These are phyloP conservation scores for western clawed frog (Xenopus tropicalis) DNA, from an alignment of 2,113 vertebrate species.

Conservation along the genomic window DNA sequence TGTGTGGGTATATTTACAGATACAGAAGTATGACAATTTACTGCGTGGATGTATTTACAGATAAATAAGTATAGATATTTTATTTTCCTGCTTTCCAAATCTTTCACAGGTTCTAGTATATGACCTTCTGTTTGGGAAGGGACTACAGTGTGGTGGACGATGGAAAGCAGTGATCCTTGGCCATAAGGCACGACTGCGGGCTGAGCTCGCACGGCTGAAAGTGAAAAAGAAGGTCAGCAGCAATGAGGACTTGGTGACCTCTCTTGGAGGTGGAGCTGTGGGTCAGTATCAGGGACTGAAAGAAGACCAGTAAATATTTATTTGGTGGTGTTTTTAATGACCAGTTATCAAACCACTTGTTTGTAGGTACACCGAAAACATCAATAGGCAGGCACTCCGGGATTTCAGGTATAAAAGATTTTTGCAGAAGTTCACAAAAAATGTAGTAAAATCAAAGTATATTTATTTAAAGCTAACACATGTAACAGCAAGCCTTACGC, in stretches of 20 bases:
- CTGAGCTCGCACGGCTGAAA: slow-evolving; percentile 85
- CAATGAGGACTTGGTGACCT: slow-evolving; percentile 79
- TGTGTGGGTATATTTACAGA: too few relatives aligned
- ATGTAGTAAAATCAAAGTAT: too few relatives aligned
- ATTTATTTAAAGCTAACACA: too few relatives aligned
- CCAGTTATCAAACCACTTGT: background rate
- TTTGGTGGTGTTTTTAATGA: background rate
- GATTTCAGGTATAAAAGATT: too few relatives aligned
- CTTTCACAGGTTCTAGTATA: slow-evolving; percentile 78
- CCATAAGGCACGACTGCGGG: slow-evolving; percentile 76
- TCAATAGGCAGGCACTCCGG: too few relatives aligned
- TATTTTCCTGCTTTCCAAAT: background rate
- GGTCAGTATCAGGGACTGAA: slow-evolving; percentile 37
- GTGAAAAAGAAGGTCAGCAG: slow-evolving; percentile 78
- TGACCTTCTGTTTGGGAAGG: slow-evolving; percentile 84
- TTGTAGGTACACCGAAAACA: too few relatives aligned
- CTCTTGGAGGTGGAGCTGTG: background rate
- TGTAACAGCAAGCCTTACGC: too few relatives aligned
- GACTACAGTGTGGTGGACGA: slow-evolving; percentile 79
- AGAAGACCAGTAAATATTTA: too few relatives aligned
- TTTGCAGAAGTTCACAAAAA: too few relatives aligned
- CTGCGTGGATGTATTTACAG: too few relatives aligned
- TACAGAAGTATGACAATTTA: too few relatives aligned
- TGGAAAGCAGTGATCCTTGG: slow-evolving; percentile 76
- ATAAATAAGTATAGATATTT: too few relatives aligned